These are phyloP conservation scores for Cydia pomonella DNA, from an alignment of 1,140 invertebrate species.

Conservation along the genomic window DNA sequence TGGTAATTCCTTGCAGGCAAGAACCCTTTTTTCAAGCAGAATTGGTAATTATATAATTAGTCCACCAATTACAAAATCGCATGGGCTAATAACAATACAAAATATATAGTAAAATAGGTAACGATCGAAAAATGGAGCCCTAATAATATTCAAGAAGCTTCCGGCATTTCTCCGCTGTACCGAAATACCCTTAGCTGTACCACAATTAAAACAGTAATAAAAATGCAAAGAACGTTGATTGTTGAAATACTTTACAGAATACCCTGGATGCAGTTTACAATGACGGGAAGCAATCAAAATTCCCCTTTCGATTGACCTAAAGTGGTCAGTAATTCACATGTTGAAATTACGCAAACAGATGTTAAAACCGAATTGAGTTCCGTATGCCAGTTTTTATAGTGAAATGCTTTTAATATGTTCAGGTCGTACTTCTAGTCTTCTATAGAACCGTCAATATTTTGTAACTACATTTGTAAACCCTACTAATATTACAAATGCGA, in stretches of 20 bases:
- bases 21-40: too few relatives aligned
- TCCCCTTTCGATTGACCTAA: conserved; percentile 26
- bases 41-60: too few relatives aligned
- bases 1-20: too few relatives aligned
- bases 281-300: conserved; percentile 23
- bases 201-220: background rate
- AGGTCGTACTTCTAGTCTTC: background rate
- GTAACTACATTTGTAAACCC: too few relatives aligned
- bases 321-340: conserved; percentile 13
- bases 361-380: background rate
- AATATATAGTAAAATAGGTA: too few relatives aligned
- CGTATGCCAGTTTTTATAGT: background rate
- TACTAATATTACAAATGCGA: too few relatives aligned
- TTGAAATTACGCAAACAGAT: background rate
- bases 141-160: too few relatives aligned
- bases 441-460: background rate
- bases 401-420: background rate
- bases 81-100: too few relatives aligned
- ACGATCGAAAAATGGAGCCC: too few relatives aligned
- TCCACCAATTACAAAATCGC: too few relatives aligned
- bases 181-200: background rate
- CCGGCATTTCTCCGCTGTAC: background rate
- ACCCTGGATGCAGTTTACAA: background rate
- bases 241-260: background rate
- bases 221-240: background rate